Base-by-base conservation (phyloP, 1,140 invertebrate genomes). In the Mylabris phalerata region DNA sequence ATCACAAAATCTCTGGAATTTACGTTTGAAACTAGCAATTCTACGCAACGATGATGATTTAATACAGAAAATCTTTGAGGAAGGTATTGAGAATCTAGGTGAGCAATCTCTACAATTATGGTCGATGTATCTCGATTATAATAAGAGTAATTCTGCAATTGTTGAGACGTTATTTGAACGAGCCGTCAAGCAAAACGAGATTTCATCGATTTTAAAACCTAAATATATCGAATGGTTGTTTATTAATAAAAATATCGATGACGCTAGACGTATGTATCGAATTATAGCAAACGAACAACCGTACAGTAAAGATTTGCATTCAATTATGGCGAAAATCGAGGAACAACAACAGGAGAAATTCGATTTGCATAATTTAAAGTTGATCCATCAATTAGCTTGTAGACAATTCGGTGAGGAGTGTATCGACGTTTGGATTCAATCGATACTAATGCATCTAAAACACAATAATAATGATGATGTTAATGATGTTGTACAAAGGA, bases 341-440 rank as follows among this genome's bases (percentile, higher is more conserved):
- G 32, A 32, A 32, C 4, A 32, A 32, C 4, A 32, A 66, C 74
- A 11, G 78, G 80, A 59, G 72, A 7, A 32, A 7, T 32, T 32
- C 32, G 32, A 32, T 32, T 32, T 32, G 4, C 4, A 32, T 32
- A 32, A 48, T 69, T 54, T 58, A 73, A n/a, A 71, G 77, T 32
- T 67, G 69, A 59, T 75, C 48, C 69, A 79, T 61, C 73, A 80
- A 60, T 68, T 76, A 38, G 73, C 77, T 3, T 42, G 67, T 6
- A 57, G 73, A 56, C 76, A 80, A 54, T 80, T 82, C 71, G 79
- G 83, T 10, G 74, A 73, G 62, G 70, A 64, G 19, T 69, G 76
- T 59, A 68, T 69, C 48, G 77, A 80, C 64, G 69, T 84, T 4
- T 85, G 83, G 83, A 71, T 84, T 45, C 74, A 81, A 60, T 82